phyloP scores from a whole-genome alignment of 2,113 vertebrate genomes.

The Microtus pennsylvanicus region DNA sequence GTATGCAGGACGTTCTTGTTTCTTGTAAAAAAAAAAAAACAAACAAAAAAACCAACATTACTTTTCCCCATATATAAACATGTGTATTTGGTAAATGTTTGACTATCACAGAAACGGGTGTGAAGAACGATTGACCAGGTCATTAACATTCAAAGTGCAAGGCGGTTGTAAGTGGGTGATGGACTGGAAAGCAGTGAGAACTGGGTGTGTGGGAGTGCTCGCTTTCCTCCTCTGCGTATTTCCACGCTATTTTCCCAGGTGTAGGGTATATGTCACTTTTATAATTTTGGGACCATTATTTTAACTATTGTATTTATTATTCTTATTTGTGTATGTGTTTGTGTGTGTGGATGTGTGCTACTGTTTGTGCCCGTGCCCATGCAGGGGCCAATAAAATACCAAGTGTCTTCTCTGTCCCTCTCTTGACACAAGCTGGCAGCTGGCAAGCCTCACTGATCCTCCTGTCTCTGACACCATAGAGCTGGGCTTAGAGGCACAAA shows the following conservation, averaged over 20 bases:
- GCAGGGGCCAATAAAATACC: background rate
- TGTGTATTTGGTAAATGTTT: background rate
- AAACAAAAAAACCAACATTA: background rate
- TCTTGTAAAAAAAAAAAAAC: conserved; percentile 29
- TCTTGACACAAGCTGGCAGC: background rate
- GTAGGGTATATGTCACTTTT: background rate
- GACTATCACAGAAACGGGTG: background rate
- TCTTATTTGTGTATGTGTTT: background rate
- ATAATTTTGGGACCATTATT: conserved; percentile 5
- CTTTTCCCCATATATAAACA: background rate
- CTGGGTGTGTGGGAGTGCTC: background rate
- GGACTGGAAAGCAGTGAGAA: background rate
- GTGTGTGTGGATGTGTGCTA: background rate
- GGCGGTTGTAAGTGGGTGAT: background rate
- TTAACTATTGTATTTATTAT: background rate
- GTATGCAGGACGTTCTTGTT: background rate
- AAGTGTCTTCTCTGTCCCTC: background rate
- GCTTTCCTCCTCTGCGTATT: background rate
- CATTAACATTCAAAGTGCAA: background rate
- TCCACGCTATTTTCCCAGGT: background rate
- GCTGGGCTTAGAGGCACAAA: background rate
- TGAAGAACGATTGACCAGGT: background rate
- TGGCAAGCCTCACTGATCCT: background rate
- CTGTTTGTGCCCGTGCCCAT: background rate
- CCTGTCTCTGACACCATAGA: background rate